Evolutionary conservation across 2,888 invertebrate genomes (phyloP).

Genomic region (Acholoe squamosa): DNA sequence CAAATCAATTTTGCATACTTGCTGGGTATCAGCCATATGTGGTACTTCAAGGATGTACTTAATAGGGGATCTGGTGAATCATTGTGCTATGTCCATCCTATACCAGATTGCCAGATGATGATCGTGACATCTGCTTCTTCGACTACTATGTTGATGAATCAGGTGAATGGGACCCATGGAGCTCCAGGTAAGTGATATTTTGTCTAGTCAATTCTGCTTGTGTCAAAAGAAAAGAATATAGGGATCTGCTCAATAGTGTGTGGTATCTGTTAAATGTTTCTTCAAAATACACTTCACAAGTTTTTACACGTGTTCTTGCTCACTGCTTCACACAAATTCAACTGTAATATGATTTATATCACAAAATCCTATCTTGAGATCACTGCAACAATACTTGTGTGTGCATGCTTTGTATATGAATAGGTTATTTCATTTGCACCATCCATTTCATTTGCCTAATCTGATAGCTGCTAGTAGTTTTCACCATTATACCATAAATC

Average conservation of each 20-base stretch:
- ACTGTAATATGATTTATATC: background rate
- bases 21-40: too few relatives aligned
- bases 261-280: background rate
- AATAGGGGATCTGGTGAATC: too few relatives aligned
- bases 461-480: background rate
- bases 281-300: background rate
- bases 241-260: background rate
- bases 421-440: background rate
- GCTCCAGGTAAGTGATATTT: conserved; percentile 78
- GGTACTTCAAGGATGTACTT: too few relatives aligned
- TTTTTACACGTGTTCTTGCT: background rate
- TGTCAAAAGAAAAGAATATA: background rate
- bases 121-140: conserved; percentile 83
- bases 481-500: background rate
- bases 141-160: conserved; percentile 84
- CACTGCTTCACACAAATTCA: background rate
- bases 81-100: background rate
- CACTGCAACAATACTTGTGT: background rate
- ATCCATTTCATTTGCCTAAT: background rate
- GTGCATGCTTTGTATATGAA: conserved; percentile 17
- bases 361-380: background rate
- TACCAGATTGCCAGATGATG: conserved; percentile 82
- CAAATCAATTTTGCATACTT: too few relatives aligned
- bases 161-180: conserved; percentile 84
- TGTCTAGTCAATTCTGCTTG: too few relatives aligned